phyloP scores from a whole-genome alignment of 2,888 invertebrate genomes.

The Crossocerus cetratus region DNA sequence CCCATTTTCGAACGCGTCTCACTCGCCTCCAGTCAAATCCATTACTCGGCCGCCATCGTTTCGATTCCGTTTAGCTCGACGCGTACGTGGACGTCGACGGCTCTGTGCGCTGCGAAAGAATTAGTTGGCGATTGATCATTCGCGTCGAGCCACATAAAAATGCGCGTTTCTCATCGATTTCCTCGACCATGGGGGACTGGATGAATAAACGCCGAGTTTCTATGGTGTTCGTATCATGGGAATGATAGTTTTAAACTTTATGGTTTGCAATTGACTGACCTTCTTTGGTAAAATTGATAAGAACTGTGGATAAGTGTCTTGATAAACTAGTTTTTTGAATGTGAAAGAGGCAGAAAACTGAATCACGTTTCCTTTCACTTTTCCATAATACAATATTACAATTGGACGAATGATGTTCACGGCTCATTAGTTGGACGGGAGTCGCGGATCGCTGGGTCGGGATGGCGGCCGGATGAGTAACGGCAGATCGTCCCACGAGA shows the following conservation, averaged over 20 bases:
- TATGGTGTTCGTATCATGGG: no score
- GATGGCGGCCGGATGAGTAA: background rate
- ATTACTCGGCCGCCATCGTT: no score
- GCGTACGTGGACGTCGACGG: background rate
- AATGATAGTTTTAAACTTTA: no score
- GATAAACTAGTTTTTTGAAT: background rate
- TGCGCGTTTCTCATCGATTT: background rate
- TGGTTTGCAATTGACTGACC: no score
- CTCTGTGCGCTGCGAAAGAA: background rate
- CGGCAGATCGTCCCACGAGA: background rate
- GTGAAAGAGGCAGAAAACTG: background rate
- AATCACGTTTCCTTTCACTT: background rate
- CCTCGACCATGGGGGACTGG: no score
- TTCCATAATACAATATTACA: constrained; percentile 1
- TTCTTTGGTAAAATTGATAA: no score
- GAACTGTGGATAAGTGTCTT: background rate
- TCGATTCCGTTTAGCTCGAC: background rate
- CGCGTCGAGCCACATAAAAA: no score
- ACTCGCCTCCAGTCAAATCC: no score
- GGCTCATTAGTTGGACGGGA: background rate
- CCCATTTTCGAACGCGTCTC: no score
- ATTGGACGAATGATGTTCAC: background rate
- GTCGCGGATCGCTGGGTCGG: background rate
- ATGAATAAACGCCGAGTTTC: no score
- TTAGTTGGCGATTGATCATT: background rate